A percentile compares a stretch with the other conserved stretches of the same genome.
Conservation (phyloP, 35 echinoderm and acorn worm species). For the Amphiura filiformis region DNA sequence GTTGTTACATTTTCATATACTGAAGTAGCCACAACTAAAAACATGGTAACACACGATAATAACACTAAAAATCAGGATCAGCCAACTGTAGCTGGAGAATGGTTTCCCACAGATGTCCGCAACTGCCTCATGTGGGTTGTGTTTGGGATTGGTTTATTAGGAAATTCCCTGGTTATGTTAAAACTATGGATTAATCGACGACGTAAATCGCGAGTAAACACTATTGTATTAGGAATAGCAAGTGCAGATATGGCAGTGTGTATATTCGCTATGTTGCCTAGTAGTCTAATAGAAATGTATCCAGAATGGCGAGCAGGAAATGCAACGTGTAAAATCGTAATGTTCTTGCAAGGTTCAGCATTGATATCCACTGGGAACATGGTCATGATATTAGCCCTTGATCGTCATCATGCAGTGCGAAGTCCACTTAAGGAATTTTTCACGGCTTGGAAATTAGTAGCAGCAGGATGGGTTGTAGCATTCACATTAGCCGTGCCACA, state of each 20-base stretch:
- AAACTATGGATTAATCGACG: conserved; percentile 77
- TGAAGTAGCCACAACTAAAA: background rate
- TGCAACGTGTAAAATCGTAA: conserved; percentile 75
- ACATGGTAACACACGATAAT: background rate
- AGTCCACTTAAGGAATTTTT: conserved; percentile 75
- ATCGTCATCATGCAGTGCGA: conserved; percentile 78
- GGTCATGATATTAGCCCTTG: conserved; percentile 76
- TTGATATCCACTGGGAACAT: conserved; percentile 75
- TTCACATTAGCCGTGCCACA: conserved; percentile 60
- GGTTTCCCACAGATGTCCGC: conserved; percentile 29
- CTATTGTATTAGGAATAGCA: conserved; percentile 67
- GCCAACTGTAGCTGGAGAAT: background rate
- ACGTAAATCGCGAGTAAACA: conserved; percentile 73
- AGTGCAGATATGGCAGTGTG: conserved; percentile 82
- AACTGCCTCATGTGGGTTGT: conserved; percentile 58
- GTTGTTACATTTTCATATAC: background rate
- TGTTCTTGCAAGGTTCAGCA: conserved; percentile 53
- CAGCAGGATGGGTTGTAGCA: conserved; percentile 59
- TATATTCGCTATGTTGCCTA: conserved; percentile 71
- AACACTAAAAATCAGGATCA: background rate
- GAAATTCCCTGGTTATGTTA: conserved; percentile 70
- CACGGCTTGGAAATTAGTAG: conserved; percentile 70
- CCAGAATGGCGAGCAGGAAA: conserved; percentile 32
- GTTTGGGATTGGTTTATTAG: conserved; percentile 64
- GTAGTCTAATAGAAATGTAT: conserved; percentile 36